Evolutionary conservation across 1,140 invertebrate species (phyloP).

Genomic region (Arion vulgaris): DNA sequence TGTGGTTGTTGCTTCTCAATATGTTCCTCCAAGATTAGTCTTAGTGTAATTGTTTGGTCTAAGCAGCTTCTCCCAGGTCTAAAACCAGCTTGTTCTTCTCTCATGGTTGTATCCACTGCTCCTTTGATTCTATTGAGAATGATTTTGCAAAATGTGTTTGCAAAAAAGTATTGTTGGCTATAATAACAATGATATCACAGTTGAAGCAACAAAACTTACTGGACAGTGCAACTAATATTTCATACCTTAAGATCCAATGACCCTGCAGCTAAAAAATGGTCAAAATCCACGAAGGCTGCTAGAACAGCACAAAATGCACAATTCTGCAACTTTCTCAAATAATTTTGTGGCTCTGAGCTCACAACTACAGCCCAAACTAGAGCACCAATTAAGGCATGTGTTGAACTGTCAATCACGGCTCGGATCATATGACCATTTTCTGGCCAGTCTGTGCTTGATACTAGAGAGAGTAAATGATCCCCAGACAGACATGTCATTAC

Average conservation of each 20-base stretch:
- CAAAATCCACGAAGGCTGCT: background rate
- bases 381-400: constrained; percentile 12
- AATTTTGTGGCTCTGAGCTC: background rate
- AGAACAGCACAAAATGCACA: background rate
- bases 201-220: too few species aligned
- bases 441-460: background rate
- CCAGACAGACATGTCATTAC: background rate
- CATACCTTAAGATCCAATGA: constrained; percentile 4
- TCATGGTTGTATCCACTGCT: too few species aligned
- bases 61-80: too few species aligned
- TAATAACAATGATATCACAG: too few species aligned
- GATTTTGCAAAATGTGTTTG: too few species aligned
- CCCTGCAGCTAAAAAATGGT: constrained; percentile 18
- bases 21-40: too few species aligned
- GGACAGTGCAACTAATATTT: background rate
- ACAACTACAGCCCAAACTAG: constrained; percentile 1
- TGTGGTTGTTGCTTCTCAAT: too few species aligned
- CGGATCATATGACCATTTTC: background rate
- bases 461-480: background rate
- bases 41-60: too few species aligned
- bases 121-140: too few species aligned
- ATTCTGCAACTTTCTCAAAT: background rate
- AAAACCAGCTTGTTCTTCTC: too few species aligned
- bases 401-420: constrained; percentile 16
- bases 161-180: too few species aligned